phyloP scores from a whole-genome alignment of 2,113 vertebrate genomes.

The Orcinus orca region DNA sequence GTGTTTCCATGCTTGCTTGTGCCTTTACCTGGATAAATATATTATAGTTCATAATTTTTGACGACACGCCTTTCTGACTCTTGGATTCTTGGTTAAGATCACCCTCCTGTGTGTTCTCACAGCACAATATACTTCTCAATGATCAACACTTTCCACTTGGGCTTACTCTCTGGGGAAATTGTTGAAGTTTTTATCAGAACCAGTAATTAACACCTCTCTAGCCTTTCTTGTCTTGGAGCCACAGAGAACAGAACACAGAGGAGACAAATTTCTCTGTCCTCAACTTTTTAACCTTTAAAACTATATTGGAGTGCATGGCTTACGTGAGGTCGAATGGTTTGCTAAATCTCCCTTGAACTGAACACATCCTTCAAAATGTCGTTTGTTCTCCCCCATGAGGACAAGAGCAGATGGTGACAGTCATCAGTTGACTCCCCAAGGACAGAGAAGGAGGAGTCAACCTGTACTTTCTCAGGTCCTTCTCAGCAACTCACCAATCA shows the following conservation, averaged over 20 bases:
- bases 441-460: not conserved
- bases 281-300: not conserved
- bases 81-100: not conserved
- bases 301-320: not conserved
- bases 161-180: not conserved
- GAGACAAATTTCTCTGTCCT: not conserved
- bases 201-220: not conserved
- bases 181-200: not conserved
- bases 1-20: not conserved
- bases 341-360: not conserved
- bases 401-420: not conserved
- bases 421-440: not conserved
- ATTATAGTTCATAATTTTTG: not conserved
- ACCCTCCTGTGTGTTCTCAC: not conserved
- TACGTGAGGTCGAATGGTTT: not conserved
- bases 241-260: not conserved
- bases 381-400: not conserved
- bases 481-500: not conserved
- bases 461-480: not conserved
- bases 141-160: not conserved
- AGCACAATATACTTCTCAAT: not conserved
- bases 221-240: not conserved
- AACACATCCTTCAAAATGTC: not conserved
- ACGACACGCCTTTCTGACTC: not conserved
- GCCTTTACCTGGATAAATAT: not conserved